Conservation (phyloP, 2,888 invertebrate species). For the Schizotus pectinicornis region DNA sequence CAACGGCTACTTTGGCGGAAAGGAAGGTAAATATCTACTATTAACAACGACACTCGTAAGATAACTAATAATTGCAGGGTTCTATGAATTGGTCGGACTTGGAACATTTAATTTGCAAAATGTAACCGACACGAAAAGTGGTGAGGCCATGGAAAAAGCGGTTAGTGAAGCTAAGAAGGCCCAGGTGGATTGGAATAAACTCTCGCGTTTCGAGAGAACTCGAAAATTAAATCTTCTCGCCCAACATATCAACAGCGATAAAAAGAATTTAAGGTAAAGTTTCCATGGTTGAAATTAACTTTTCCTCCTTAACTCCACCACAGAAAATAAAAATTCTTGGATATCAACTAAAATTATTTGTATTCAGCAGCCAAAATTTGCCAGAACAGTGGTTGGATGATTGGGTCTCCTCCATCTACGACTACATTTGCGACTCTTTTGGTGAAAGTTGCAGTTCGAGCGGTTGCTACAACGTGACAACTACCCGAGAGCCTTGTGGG, state of each 20-base stretch:
- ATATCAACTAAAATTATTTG: conserved; percentile 8
- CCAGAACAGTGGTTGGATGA: conserved; percentile 28
- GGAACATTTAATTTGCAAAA: conserved; percentile 7
- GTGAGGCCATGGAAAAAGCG: conserved; percentile 55
- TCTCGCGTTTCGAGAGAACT: conserved; percentile 33
- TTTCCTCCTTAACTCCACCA: conserved; percentile 11
- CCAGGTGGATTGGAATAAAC: conserved; percentile 53
- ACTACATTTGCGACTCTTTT: conserved; percentile 24
- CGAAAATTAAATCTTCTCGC: conserved; percentile 39
- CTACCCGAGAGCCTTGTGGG: conserved; percentile 43
- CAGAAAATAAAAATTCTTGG: conserved; percentile 4
- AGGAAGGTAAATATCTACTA: conserved; percentile 43
- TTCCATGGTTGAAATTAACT: no score
- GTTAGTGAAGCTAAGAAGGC: conserved; percentile 61
- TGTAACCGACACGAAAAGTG: conserved; percentile 9
- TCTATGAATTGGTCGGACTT: conserved; percentile 15
- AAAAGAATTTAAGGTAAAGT: conserved; percentile 20
- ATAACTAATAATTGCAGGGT: conserved; percentile 12
- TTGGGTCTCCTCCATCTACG: conserved; percentile 37
- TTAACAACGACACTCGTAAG: no score
- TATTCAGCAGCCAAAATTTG: conserved; percentile 16
- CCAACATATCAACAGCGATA: conserved; percentile 31
- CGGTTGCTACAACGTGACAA: conserved; percentile 35
- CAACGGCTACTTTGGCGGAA: conserved; percentile 60
- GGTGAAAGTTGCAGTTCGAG: conserved; percentile 6